Conservation (phyloP, 1,140 invertebrate genomes). For the Camponotus pennsylvanicus region DNA sequence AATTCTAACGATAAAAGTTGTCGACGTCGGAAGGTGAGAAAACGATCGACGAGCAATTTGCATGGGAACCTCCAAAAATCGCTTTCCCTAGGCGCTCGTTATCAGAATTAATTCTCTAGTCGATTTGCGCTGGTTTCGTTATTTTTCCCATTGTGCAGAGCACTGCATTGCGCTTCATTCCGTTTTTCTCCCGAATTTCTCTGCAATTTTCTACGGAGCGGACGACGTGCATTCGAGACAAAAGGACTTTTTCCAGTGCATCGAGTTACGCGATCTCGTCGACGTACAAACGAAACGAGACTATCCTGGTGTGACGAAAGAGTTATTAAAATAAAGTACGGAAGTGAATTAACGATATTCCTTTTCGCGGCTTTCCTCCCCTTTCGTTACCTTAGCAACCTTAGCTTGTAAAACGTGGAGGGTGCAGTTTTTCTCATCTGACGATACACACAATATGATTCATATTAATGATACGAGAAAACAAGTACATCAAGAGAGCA, state of each 20-base stretch:
- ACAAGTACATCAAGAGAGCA: background rate
- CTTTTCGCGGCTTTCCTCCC: slow-evolving; percentile 43
- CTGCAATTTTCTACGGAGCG: slow-evolving; percentile 67
- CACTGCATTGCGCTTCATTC: slow-evolving; percentile 33
- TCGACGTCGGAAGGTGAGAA: background rate
- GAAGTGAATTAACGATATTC: slow-evolving; percentile 63
- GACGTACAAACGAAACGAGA: slow-evolving; percentile 65
- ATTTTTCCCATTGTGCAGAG: slow-evolving; percentile 42
- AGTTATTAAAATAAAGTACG: slow-evolving; percentile 64
- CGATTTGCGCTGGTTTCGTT: slow-evolving; percentile 55
- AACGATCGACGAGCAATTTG: slow-evolving; percentile 63
- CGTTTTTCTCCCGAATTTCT: slow-evolving; percentile 61
- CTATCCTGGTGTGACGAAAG: slow-evolving; percentile 60
- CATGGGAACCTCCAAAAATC: slow-evolving; percentile 45
- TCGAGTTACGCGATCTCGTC: slow-evolving; percentile 65
- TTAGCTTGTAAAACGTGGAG: slow-evolving; percentile 5
- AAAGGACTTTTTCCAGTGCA: slow-evolving; percentile 67
- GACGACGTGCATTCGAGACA: slow-evolving; percentile 53
- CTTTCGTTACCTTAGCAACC: slow-evolving; percentile 18
- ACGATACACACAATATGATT: slow-evolving; percentile 13
- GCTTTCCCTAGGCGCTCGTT: slow-evolving; percentile 59
- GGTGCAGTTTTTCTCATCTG: background rate
- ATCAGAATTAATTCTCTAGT: slow-evolving; percentile 63
- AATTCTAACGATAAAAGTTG: slow-evolving; percentile 1
- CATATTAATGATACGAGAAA: background rate